Conservation (phyloP, 1,140 invertebrate genomes). For the Leptinotarsa defecta region DNA sequence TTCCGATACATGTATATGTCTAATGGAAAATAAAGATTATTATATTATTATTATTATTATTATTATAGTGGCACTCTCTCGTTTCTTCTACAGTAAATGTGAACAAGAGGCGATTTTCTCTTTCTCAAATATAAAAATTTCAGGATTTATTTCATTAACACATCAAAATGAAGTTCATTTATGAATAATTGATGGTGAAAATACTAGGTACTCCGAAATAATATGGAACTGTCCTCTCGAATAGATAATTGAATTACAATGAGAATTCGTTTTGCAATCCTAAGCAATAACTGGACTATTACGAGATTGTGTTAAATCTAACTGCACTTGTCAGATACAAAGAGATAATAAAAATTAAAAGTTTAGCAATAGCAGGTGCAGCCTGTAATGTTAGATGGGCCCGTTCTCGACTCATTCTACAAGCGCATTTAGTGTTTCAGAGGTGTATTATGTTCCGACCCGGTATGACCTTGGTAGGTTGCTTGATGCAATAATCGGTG, state of each 20-base stretch:
- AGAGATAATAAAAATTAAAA: slow-evolving; percentile 7
- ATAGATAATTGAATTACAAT: not conserved
- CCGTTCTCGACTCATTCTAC: not conserved
- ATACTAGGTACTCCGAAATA: too few relatives aligned
- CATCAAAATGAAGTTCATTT: too few relatives aligned
- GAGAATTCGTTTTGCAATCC: not conserved
- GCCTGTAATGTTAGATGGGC: slow-evolving; percentile 6
- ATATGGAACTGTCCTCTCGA: too few relatives aligned
- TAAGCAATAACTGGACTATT: not conserved
- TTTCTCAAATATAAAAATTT: too few relatives aligned
- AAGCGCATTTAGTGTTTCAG: not conserved
- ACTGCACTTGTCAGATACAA: slow-evolving; percentile 5
- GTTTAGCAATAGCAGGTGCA: slow-evolving; percentile 1
- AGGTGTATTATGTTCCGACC: slow-evolving; percentile 3
- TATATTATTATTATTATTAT: too few relatives aligned
- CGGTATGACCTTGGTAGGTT: not conserved
- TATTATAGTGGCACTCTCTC: too few relatives aligned
- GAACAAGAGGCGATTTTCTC: too few relatives aligned
- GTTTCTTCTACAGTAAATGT: too few relatives aligned
- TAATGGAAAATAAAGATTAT: too few relatives aligned
- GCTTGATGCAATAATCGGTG: slow-evolving; percentile 1
- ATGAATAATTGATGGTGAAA: too few relatives aligned
- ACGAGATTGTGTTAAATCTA: not conserved
- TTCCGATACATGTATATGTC: too few relatives aligned
- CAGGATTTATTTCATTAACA: too few relatives aligned